Conservation (phyloP, 1,140 invertebrate genomes). For the Euwallacea similis region DNA sequence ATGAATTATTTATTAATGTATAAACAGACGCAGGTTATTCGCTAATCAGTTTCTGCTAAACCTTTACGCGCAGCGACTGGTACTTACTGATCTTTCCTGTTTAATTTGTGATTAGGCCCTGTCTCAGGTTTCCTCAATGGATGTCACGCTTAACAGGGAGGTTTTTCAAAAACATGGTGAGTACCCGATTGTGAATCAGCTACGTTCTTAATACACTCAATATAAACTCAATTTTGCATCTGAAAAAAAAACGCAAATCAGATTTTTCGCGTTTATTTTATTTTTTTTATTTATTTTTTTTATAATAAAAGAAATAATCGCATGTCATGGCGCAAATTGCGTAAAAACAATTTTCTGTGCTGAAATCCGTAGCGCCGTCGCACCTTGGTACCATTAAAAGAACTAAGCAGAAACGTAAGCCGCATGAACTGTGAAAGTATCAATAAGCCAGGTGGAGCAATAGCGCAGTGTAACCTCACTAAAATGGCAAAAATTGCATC, state of each 20-base stretch:
- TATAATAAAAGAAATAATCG: neutral
- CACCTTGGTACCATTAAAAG: no score
- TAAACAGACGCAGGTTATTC: neutral
- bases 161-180: neutral
- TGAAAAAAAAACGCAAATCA: neutral
- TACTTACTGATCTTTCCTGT: neutral
- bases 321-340: neutral
- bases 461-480: neutral
- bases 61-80: neutral
- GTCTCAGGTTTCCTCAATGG: neutral
- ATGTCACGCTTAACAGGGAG: neutral
- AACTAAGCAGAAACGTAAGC: no score
- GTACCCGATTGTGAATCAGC: neutral
- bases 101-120: neutral
- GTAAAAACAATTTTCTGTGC: neutral
- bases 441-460: neutral
- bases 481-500: neutral
- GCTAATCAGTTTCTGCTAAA: slow-evolving; percentile 6
- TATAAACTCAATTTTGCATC: neutral
- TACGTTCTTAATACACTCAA: neutral
- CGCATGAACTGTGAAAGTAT: slow-evolving; percentile 1
- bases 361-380: no score
- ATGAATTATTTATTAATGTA: slow-evolving; percentile 1
- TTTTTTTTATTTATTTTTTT: neutral
- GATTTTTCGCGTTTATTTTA: neutral